phyloP scores from a whole-genome alignment of 2,888 invertebrate genomes.

The Leptodirus hochenwartii region DNA sequence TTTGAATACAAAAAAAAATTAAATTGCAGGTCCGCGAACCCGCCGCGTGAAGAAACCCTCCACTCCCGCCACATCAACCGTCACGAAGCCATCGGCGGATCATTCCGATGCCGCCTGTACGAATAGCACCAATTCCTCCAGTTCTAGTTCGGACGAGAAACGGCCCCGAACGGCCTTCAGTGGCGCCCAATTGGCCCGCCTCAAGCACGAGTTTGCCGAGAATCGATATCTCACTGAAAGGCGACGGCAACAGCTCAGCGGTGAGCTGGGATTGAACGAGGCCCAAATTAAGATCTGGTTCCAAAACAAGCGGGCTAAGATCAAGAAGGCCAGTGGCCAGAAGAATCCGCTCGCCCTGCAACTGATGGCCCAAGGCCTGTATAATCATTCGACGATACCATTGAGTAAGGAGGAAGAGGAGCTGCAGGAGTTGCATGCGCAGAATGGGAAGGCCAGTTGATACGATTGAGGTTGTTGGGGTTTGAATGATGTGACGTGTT shows the following conservation, averaged over 20 bases:
- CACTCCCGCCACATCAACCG: slow-evolving; percentile 2
- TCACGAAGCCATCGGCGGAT: slow-evolving; percentile 1
- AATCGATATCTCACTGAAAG: slow-evolving; percentile 88
- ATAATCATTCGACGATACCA: slow-evolving; percentile 73
- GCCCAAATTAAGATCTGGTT: slow-evolving; percentile 98
- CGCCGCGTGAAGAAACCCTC: slow-evolving; percentile 13
- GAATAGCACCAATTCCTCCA: slow-evolving; percentile 4
- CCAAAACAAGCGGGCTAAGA: slow-evolving; percentile 92
- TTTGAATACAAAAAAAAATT: too few relatives aligned
- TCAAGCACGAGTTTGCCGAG: slow-evolving; percentile 87
- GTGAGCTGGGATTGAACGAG: slow-evolving; percentile 81
- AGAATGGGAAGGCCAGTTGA: too few relatives aligned
- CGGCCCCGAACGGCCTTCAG: slow-evolving; percentile 93
- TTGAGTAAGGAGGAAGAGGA: slow-evolving; percentile 66
- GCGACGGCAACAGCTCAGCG: slow-evolving; percentile 75
- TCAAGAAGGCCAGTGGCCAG: slow-evolving; percentile 79
- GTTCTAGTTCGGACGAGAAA: slow-evolving; percentile 49
- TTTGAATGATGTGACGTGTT: too few relatives aligned
- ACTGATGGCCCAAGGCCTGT: slow-evolving; percentile 85
- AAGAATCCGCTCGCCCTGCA: slow-evolving; percentile 75
- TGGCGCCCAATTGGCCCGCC: slow-evolving; percentile 72
- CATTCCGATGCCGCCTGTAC: slow-evolving; percentile 7
- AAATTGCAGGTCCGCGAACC: slow-evolving; percentile 13
- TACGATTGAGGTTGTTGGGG: too few relatives aligned
- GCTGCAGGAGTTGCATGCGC: slow-evolving; percentile 32